Conservation (phyloP, 2,797 vertebrate genomes). For the Pipistrellus nathusii region DNA sequence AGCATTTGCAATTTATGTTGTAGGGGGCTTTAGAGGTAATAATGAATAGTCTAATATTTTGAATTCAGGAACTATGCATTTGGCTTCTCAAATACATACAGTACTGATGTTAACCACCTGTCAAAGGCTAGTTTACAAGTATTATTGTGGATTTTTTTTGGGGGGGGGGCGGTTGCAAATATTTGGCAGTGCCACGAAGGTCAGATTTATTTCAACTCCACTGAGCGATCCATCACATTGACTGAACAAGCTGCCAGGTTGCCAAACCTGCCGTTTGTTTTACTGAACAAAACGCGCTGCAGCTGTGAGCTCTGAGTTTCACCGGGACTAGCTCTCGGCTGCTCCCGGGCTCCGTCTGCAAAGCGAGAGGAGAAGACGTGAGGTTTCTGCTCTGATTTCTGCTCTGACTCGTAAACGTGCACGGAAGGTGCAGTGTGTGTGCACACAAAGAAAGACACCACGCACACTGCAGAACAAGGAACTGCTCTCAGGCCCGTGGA, state of each 20-base stretch:
- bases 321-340: not conserved
- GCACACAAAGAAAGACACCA: not conserved
- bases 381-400: not conserved
- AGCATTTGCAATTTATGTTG: constrained; percentile 70
- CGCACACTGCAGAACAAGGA: not conserved
- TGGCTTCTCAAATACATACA: constrained; percentile 87
- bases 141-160: constrained; percentile 43
- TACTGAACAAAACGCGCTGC: not conserved
- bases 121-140: constrained; percentile 81
- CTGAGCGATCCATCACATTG: constrained; percentile 74
- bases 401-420: not conserved
- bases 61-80: constrained; percentile 83
- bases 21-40: constrained; percentile 82
- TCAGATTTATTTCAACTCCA: constrained; percentile 62
- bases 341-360: not conserved
- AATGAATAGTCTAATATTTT: constrained; percentile 86
- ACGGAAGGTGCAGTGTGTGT: not conserved
- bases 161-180: constrained; percentile 29
- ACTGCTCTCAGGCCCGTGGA: not conserved
- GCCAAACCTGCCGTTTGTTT: constrained; percentile 48
- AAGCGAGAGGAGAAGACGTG: not conserved
- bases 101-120: constrained; percentile 83
- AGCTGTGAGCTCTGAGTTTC: not conserved
- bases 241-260: constrained; percentile 79
- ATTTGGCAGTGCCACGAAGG: constrained; percentile 73